Evolutionary conservation across 2,888 invertebrate genomes (phyloP).

Genomic region (Autographa pulchrina): DNA sequence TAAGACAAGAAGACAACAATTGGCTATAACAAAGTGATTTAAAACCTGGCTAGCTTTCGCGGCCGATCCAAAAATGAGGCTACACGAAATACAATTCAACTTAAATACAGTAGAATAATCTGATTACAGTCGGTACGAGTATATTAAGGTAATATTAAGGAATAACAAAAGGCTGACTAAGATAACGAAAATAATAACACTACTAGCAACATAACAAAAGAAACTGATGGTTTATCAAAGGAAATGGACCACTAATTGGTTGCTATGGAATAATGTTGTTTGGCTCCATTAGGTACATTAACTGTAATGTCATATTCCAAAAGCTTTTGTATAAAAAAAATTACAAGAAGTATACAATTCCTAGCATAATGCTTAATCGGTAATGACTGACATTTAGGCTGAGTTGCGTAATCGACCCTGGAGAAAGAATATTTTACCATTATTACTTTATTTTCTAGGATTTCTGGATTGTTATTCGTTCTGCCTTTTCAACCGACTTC

Average conservation of each 20-base stretch:
- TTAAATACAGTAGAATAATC: not conserved
- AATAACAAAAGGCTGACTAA: conserved; percentile 10
- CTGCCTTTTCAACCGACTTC: not conserved
- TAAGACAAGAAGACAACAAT: not conserved
- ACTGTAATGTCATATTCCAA: not conserved
- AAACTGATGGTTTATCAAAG: conserved; percentile 35
- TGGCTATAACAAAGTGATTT: not conserved
- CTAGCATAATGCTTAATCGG: not conserved
- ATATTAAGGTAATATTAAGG: not conserved
- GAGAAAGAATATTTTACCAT: not conserved
- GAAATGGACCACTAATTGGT: conserved; percentile 47
- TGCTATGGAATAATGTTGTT: not conserved
- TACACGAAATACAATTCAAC: not conserved
- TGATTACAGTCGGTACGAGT: not conserved
- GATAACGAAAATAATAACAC: conserved; percentile 27
- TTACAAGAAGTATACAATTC: not conserved
- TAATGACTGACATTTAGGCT: not conserved
- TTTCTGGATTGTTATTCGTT: not conserved
- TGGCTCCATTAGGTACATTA: not conserved
- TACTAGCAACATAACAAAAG: conserved; percentile 14
- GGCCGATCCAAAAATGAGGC: not conserved
- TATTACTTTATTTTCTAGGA: too few species aligned
- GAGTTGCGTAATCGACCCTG: not conserved
- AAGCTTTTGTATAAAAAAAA: not conserved
- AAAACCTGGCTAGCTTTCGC: not conserved